Base-by-base conservation (phyloP, 2,797 vertebrate genomes). In the Sebastes melanostomus region DNA sequence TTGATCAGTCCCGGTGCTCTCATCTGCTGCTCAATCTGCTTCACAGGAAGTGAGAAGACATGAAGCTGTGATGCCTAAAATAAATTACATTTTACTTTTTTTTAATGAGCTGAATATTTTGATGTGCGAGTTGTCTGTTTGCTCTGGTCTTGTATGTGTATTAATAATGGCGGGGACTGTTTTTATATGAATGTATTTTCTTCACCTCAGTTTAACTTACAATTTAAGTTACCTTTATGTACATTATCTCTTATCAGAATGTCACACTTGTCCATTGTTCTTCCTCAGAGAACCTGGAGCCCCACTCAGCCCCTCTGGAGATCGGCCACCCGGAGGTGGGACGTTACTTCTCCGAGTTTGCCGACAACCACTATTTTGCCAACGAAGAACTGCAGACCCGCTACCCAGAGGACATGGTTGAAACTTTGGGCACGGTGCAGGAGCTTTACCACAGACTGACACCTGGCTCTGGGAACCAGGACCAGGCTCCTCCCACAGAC, bases 261-360 rank as follows among this genome's bases (percentile, higher is more conserved):
- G 1, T 72, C 34, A 58, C 24, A 8, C 12, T 10, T 46, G 42
- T 71, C 13, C 1, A 1, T 58, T 71, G 8, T 73, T 67, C 1
- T 63, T 71, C 74, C 27, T 24, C 90, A 99, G 98, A 99, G 90
- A 99, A 99, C 92, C 94, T 99, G 94, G 97, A 98, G 75, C 96
- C 97, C 32, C 98, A 98, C 67, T 93, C 96, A 0, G 95, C 96
- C 70, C 98, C 98, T 0, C 93, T 96, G 86, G 97, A 98, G 94
- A 98, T 99, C 81, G 96, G 95, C 4, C 98, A 99, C 93, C 97
- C 97, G 0, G 98, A 99, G 76, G 97, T 99, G 0, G 97, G 97
- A 5, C 98, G 98, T 82, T 99, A 99, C 82, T 99, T 99, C 88
- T 96, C 96, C 0, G 98, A 98, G 93, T 99, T 98, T 62, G 91